A percentile compares a stretch with the other conserved stretches of the same genome.
Evolutionary conservation across 2,888 invertebrate species (phyloP).

Genomic region (Luffia ferchaultella): DNA sequence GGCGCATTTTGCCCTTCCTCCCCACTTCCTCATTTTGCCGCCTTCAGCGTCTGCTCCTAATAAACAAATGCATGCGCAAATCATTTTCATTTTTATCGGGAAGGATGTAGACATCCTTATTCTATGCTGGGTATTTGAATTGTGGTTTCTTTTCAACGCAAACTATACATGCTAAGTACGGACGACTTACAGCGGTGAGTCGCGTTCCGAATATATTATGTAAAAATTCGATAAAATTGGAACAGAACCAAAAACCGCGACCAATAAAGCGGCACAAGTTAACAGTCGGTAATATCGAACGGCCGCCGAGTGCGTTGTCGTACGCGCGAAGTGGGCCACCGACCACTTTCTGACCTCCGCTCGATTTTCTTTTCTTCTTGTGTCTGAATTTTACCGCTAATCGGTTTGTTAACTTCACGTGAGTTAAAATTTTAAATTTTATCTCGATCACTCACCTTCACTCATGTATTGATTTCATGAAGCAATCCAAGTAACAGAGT

Average conservation of each 20-base stretch:
- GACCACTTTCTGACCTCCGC: slow-evolving; percentile 47
- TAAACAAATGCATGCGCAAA: too few species aligned
- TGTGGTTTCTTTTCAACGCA: not conserved
- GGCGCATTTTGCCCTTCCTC: too few species aligned
- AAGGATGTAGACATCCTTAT: too few species aligned
- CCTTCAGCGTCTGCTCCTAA: too few species aligned
- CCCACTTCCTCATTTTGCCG: too few species aligned
- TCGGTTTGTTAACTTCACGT: not conserved
- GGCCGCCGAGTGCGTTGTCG: slow-evolving; percentile 25
- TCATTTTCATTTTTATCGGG: too few species aligned
- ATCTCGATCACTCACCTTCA: not conserved
- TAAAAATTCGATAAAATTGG: slow-evolving; percentile 10
- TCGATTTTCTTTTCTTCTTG: slow-evolving; percentile 22
- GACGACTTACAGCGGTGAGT: not conserved
- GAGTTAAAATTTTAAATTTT: not conserved
- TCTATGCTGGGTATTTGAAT: too few species aligned
- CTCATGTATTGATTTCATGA: slow-evolving; percentile 27
- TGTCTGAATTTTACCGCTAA: not conserved
- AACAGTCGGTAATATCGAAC: slow-evolving; percentile 38
- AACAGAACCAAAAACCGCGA: slow-evolving; percentile 24
- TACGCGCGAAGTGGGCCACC: slow-evolving; percentile 52
- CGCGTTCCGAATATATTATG: slow-evolving; percentile 1
- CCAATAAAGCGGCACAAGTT: slow-evolving; percentile 36
- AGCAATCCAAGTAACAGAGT: slow-evolving; percentile 34
- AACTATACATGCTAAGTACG: not conserved